These are phyloP conservation scores for Philereme vetulata DNA, from an alignment of 2,888 invertebrate species.

Conservation along the genomic window DNA sequence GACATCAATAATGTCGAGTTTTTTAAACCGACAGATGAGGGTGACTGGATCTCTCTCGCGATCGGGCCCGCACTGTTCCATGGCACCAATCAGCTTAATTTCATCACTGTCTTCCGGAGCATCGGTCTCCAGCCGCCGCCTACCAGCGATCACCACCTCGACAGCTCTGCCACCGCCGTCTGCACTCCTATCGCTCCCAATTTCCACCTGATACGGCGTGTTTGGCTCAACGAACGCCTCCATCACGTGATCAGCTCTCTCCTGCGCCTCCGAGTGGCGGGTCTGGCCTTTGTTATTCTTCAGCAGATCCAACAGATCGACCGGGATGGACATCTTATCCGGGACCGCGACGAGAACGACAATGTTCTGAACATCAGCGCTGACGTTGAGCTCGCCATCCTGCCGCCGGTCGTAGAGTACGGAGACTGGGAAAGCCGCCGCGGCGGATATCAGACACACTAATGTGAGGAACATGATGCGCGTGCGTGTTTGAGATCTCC, in stretches of 20 bases:
- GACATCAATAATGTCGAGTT: conserved; percentile 12
- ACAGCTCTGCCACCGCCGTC: conserved; percentile 58
- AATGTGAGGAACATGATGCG: conserved; percentile 65
- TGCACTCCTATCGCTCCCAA: conserved; percentile 62
- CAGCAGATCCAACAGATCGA: conserved; percentile 45
- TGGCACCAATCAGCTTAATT: conserved; percentile 85
- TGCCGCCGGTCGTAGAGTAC: conserved; percentile 88
- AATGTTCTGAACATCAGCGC: conserved; percentile 89
- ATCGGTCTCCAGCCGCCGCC: conserved; percentile 57
- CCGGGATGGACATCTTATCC: conserved; percentile 50
- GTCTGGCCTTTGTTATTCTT: conserved; percentile 37
- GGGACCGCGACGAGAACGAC: conserved; percentile 87
- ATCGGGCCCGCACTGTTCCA: conserved; percentile 90
- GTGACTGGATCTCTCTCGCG: conserved; percentile 87
- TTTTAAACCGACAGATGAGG: conserved; percentile 74
- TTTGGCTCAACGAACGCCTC: conserved; percentile 86
- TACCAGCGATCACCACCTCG: conserved; percentile 71
- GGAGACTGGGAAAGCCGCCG: conserved; percentile 56
- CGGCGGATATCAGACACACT: conserved; percentile 54
- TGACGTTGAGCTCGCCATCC: conserved; percentile 89
- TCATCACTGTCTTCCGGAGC: conserved; percentile 60
- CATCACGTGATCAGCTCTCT: conserved; percentile 70
- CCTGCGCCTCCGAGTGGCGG: conserved; percentile 53
- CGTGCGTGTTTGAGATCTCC: conserved; percentile 62
- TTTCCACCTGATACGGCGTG: conserved; percentile 88